Percentiles rank a stretch among this genome's conserved stretches.
Evolutionary conservation across 2,888 invertebrate genomes (phyloP).

Genomic region (Euspilapteryx auroguttella): DNA sequence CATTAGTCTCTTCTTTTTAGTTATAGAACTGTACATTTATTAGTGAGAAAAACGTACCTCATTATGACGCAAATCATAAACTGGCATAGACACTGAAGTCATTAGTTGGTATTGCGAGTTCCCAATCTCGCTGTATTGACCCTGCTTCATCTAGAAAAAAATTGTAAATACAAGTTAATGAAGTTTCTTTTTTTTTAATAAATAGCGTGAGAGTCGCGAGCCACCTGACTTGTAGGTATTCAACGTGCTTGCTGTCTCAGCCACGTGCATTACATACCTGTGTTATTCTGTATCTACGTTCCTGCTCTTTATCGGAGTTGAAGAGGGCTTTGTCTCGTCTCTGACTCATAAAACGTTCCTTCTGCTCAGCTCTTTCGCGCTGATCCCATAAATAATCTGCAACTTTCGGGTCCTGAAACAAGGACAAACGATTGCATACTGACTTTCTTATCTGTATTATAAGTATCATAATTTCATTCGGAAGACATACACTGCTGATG

Average conservation of each 20-base stretch:
- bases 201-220: too few species aligned
- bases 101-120: slow-evolving; percentile 75
- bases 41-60: slow-evolving; percentile 64
- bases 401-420: slow-evolving; percentile 80
- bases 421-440: too few species aligned
- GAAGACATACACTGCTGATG: too few species aligned
- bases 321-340: slow-evolving; percentile 62
- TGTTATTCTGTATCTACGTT: slow-evolving; percentile 58
- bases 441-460: too few species aligned
- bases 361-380: slow-evolving; percentile 78
- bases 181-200: too few species aligned
- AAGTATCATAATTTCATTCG: too few species aligned
- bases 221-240: too few species aligned
- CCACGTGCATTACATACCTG: too few species aligned
- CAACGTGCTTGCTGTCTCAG: too few species aligned
- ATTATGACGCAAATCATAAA: slow-evolving; percentile 84
- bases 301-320: slow-evolving; percentile 66
- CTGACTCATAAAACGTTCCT: slow-evolving; percentile 71
- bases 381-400: slow-evolving; percentile 90
- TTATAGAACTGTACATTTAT: too few species aligned
- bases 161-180: not conserved
- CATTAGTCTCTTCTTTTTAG: too few species aligned
- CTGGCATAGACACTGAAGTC: slow-evolving; percentile 93
- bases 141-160: slow-evolving; percentile 55
- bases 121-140: slow-evolving; percentile 63